A percentile compares a stretch with the other conserved stretches of the same genome.
Evolutionary conservation across 2,888 invertebrate species (phyloP).

Genomic region (Notodonta dromedarius): DNA sequence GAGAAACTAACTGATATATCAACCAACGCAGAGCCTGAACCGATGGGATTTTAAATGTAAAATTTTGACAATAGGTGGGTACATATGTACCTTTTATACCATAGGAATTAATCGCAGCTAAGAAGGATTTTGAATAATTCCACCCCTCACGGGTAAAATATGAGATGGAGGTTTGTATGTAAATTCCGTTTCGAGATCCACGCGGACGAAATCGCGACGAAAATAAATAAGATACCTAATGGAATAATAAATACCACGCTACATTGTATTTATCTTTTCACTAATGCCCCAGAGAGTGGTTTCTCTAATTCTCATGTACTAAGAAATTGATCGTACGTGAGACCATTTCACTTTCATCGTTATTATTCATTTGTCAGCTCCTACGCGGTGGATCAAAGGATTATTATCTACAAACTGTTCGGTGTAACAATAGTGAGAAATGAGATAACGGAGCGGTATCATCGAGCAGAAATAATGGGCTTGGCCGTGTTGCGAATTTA

Average conservation of each 20-base stretch:
- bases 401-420: slow-evolving; percentile 1
- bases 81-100: no score
- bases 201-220: no score
- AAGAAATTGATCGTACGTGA: slow-evolving; percentile 20
- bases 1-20: no score
- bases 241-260: neutral
- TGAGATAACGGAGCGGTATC: neutral
- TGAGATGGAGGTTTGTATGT: no score
- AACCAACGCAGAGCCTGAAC: no score
- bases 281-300: slow-evolving; percentile 30
- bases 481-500: neutral
- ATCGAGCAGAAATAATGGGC: no score
- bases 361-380: slow-evolving; percentile 10
- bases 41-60: no score
- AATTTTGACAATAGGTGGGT: no score
- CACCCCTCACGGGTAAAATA: no score
- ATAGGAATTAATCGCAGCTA: no score
- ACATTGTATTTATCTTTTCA: slow-evolving; percentile 16
- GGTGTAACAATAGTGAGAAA: slow-evolving; percentile 1
- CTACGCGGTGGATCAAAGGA: slow-evolving; percentile 7
- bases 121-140: no score
- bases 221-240: neutral
- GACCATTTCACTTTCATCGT: slow-evolving; percentile 37
- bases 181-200: no score
- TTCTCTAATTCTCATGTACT: slow-evolving; percentile 35